A percentile compares a stretch with the other conserved stretches of the same genome.
phyloP scores from a whole-genome alignment of 2,888 invertebrate species.

The Serrognathus titanus region DNA sequence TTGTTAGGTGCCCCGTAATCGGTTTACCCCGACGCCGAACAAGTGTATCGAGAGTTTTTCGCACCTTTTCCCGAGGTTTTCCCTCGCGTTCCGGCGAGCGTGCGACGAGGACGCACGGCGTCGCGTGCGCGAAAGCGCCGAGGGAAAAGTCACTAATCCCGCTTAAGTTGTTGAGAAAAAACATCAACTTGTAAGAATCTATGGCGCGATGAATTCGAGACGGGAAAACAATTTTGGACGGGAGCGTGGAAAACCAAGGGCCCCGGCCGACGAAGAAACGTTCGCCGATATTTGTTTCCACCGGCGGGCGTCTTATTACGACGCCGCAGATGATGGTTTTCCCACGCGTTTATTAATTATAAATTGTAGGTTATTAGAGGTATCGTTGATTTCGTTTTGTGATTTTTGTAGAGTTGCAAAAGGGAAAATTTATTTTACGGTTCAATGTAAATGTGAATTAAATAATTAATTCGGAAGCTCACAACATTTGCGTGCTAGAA shows the following conservation, averaged over 20 bases:
- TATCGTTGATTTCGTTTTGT: background rate
- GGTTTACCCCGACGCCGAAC: slow-evolving; percentile 23
- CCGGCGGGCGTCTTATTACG: slow-evolving; percentile 1
- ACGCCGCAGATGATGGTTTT: slow-evolving; percentile 15
- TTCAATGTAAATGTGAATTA: too few species aligned
- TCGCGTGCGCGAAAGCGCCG: background rate
- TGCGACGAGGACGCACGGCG: background rate
- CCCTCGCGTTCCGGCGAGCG: background rate
- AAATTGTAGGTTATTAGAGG: slow-evolving; percentile 11
- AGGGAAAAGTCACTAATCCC: background rate
- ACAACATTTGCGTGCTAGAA: too few species aligned
- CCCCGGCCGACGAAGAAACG: background rate
- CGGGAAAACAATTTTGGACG: slow-evolving; percentile 20
- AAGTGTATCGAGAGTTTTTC: slow-evolving; percentile 23
- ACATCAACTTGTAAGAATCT: slow-evolving; percentile 22
- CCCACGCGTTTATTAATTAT: slow-evolving; percentile 16
- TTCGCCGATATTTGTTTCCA: slow-evolving; percentile 1
- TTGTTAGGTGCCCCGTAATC: slow-evolving; percentile 25
- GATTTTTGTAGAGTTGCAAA: too few species aligned
- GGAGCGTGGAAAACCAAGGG: background rate
- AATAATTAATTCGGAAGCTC: too few species aligned
- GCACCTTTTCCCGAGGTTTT: background rate
- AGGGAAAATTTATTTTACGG: too few species aligned
- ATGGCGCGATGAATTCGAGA: slow-evolving; percentile 23
- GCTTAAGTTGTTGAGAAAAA: slow-evolving; percentile 2